Evolutionary conservation across 2,113 vertebrate genomes (phyloP).

Genomic region (Columba livia): DNA sequence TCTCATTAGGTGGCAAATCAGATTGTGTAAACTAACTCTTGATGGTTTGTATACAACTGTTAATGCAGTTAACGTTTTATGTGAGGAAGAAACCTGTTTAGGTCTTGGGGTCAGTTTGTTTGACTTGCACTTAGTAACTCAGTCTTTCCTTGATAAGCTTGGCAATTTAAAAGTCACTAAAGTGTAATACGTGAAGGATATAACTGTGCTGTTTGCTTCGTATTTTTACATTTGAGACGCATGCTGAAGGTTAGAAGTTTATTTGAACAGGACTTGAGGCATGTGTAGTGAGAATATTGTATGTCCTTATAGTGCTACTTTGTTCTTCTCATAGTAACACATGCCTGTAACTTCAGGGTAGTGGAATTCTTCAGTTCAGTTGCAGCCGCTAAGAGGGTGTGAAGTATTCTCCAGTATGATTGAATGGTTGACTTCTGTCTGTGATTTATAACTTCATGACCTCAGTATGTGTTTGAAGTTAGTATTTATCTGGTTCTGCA

Average conservation of each 20-base stretch:
- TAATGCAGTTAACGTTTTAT: background rate
- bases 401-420: background rate
- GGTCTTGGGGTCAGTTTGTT: background rate
- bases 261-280: background rate
- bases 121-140: background rate
- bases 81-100: background rate
- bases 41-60: background rate
- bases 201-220: background rate
- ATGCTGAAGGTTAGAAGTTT: background rate
- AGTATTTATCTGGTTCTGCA: slow-evolving; percentile 33
- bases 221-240: background rate
- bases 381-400: background rate
- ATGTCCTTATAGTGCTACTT: background rate
- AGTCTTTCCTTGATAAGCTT: background rate
- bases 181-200: background rate
- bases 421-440: background rate
- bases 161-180: background rate
- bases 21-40: background rate
- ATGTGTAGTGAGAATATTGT: background rate
- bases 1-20: background rate
- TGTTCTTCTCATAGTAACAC: background rate
- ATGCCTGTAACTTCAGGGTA: background rate
- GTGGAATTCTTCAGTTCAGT: background rate
- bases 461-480: slow-evolving; percentile 28
- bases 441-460: background rate